Base-by-base conservation (phyloP, 1,140 invertebrate genomes). In the Lineus longissimus region DNA sequence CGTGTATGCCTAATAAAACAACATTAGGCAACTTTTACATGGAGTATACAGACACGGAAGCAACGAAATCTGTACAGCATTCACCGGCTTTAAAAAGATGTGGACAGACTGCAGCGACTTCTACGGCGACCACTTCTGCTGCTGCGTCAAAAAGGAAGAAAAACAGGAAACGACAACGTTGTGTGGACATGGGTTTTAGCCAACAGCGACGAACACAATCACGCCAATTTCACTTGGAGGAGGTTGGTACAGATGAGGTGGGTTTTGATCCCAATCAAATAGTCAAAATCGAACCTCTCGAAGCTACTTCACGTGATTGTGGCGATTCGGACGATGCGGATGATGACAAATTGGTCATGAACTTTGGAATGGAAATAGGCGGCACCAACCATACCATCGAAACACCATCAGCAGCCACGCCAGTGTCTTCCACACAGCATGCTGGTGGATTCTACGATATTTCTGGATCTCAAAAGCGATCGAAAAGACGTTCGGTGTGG, bases 401-500 rank as follows among this genome's bases (percentile, higher is more conserved):
- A n/a, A n/a, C n/a, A n/a, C n/a, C n/a, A n/a, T n/a, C n/a, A n/a
- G n/a, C n/a, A n/a, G n/a, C n/a, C n/a, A n/a, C n/a, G n/a, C 40
- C 19, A 13, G 40, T 11, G 11, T 13, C 19, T 43, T 19, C 11
- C 40, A 19, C 11, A 13, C 11, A 43, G 40, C 11, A n/a, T 27
- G 47, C 6, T 51, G n/a, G n/a, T 51, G 47, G 47, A 51, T 51
- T n/a, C n/a, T 51, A 51, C 25, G 47, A 51, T 23, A 7, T 51
- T n/a, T 51, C 47, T n/a, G n/a, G n/a, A 4, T 4, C 6, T 51
- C 15, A 51, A 4, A 51, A 51, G 47, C 6, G 47, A 51, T n/a
- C 47, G 25, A 51, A 51, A 51, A 51, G 47, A 51, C 47, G 47
- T 19, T 51, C 47, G 6, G n/a, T 51, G 4, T 51, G 47, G 47